Evolutionary conservation across 2,113 vertebrate species (phyloP).

Genomic region (Aegotheles bennettii): DNA sequence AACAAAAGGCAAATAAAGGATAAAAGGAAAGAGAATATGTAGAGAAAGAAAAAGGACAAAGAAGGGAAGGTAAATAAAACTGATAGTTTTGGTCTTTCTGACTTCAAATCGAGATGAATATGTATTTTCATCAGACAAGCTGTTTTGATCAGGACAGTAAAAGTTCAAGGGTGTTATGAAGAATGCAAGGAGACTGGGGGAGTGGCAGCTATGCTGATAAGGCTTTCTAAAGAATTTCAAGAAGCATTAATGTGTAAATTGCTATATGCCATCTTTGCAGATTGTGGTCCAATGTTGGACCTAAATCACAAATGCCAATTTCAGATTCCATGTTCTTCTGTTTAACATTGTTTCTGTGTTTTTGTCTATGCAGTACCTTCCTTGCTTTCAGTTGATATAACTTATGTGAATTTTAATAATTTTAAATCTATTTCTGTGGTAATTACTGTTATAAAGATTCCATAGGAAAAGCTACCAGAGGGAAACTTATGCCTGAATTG

Average conservation of each 20-base stretch:
- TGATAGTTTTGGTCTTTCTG: background rate
- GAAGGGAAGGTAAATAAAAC: background rate
- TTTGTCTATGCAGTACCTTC: background rate
- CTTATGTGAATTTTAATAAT: background rate
- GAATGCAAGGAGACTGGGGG: background rate
- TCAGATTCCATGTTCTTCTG: background rate
- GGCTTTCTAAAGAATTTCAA: background rate
- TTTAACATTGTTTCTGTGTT: background rate
- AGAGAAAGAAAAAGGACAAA: background rate
- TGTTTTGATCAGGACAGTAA: background rate
- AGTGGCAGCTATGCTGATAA: background rate
- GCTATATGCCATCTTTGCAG: background rate
- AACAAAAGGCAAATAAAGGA: background rate
- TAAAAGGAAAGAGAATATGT: background rate
- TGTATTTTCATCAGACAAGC: background rate
- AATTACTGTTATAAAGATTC: background rate
- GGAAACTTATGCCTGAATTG: background rate
- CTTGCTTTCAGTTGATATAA: background rate
- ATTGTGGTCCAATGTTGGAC: background rate
- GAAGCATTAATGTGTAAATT: background rate
- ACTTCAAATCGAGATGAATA: background rate
- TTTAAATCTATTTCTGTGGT: background rate
- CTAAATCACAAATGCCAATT: background rate
- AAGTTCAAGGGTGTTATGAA: background rate
- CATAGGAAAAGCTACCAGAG: background rate